Evolutionary conservation across 2,888 invertebrate genomes (phyloP), one percentile per base, ranked within the genome.

Genomic region (Epistrophella euchroma): DNA sequence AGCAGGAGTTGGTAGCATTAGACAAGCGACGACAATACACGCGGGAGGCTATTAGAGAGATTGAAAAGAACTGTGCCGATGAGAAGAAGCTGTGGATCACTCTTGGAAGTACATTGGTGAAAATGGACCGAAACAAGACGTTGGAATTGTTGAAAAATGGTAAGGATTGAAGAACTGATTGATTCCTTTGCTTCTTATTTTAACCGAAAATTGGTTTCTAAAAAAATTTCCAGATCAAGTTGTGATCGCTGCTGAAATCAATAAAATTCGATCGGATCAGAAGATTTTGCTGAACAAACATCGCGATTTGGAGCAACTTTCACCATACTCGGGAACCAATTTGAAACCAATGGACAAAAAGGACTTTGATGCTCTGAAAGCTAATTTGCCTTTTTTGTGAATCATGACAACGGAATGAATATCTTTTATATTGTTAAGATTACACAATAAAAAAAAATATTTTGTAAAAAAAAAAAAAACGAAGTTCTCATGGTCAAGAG

Each of bases 21-120:
- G 92, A 92, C 81, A 92, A 91, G 58, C 88, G 92, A 0, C 90
- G 92, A 0, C 92, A 93, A 72, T 88, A 90, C 28, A 91, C 89
- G 4, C 89, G 92, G 0, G 90, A 91, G 79, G 92, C 92, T 2
- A 82, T 93, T 35, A 89, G 92, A 3, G 88, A 91, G 22, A 75
- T 91, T 0, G 90, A 90, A 22, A 92, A 92, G 71, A 88, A 79
- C 17, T 25, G 58, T 0, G 68, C 35, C 15, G 87, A 90, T 15
- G 90, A 91, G 7, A 89, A 89, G 25, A 93, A 92, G 83, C 88
- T 90, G 10, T 93, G 92, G 93, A 91, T 90, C 9, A 92, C 92
- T 4, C 87, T 93, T 19, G 93, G 92, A 9, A 91, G 91, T 75
- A 90, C 92, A 88, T 71, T 93, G 56, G 88, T 93, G 0, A 92